Evolutionary conservation across 2,888 invertebrate genomes (phyloP).

Genomic region (Glaucopsyche alexis): DNA sequence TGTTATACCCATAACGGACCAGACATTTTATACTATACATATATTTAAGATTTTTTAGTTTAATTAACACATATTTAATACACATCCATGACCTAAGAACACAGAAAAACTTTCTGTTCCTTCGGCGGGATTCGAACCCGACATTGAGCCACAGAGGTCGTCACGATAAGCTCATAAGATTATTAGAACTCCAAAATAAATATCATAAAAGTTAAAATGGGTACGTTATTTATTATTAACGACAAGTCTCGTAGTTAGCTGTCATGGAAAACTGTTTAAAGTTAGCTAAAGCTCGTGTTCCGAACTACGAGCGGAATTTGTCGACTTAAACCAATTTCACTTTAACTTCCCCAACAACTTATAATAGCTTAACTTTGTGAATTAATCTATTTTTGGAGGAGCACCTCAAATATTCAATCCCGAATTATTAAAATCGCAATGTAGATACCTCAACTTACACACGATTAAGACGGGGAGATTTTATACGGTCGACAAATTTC

Average conservation of each 20-base stretch:
- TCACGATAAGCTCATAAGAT: background rate
- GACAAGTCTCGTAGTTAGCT: constrained; percentile 43
- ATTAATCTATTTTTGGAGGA: constrained; percentile 62
- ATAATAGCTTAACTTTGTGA: constrained; percentile 69
- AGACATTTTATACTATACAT: no score
- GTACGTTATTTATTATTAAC: constrained; percentile 43
- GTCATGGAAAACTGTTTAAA: constrained; percentile 54
- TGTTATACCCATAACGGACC: no score
- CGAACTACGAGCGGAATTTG: constrained; percentile 67
- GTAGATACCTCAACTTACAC: background rate
- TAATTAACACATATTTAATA: no score
- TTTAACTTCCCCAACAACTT: constrained; percentile 66
- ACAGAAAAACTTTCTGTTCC: no score
- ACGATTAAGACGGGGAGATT: background rate
- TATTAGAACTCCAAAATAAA: background rate
- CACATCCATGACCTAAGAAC: no score
- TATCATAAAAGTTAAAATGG: constrained; percentile 34
- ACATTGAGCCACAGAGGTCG: no score
- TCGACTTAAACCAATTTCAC: constrained; percentile 63
- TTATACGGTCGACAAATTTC: background rate
- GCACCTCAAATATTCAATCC: constrained; percentile 43
- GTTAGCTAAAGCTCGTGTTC: constrained; percentile 53
- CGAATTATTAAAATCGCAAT: constrained; percentile 25
- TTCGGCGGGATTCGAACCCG: no score
- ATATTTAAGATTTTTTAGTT: no score